Evolutionary conservation across 1,140 invertebrate genomes (phyloP).

Genomic region (Medauroidea extradentata): DNA sequence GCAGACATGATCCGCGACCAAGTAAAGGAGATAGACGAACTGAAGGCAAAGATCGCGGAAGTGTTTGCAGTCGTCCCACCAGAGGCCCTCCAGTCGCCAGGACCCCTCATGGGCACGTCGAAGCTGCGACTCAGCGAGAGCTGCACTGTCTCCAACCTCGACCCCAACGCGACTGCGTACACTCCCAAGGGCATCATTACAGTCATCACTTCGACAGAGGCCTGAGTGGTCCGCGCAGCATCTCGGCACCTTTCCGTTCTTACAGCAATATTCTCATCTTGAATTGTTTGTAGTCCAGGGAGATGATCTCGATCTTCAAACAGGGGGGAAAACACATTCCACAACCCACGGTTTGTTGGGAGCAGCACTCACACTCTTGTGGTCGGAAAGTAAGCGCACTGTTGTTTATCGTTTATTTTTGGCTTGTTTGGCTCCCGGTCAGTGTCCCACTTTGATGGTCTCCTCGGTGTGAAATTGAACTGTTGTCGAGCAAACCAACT

Average conservation of each 20-base stretch:
- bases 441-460: too few species aligned
- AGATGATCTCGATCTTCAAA: background rate
- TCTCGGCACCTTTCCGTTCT: background rate
- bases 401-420: too few species aligned
- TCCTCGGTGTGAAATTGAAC: too few species aligned
- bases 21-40: conserved; percentile 85
- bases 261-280: too few species aligned
- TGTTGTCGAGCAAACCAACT: too few species aligned
- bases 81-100: conserved; percentile 53
- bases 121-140: conserved; percentile 48
- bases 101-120: conserved; percentile 45
- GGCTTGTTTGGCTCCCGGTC: too few species aligned
- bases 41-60: conserved; percentile 87
- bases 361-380: background rate
- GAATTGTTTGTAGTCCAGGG: too few species aligned
- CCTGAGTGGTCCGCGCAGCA: conserved; percentile 35
- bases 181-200: conserved; percentile 69
- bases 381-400: background rate
- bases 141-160: conserved; percentile 60
- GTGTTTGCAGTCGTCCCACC: conserved; percentile 87
- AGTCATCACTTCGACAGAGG: conserved; percentile 54
- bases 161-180: conserved; percentile 89
- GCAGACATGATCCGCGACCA: conserved; percentile 70
- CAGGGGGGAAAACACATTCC: background rate
- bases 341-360: background rate